Evolutionary conservation across 2,888 invertebrate genomes (phyloP), one percentile per base, ranked within the genome.

Genomic region (Sphaerophoria taeniata): DNA sequence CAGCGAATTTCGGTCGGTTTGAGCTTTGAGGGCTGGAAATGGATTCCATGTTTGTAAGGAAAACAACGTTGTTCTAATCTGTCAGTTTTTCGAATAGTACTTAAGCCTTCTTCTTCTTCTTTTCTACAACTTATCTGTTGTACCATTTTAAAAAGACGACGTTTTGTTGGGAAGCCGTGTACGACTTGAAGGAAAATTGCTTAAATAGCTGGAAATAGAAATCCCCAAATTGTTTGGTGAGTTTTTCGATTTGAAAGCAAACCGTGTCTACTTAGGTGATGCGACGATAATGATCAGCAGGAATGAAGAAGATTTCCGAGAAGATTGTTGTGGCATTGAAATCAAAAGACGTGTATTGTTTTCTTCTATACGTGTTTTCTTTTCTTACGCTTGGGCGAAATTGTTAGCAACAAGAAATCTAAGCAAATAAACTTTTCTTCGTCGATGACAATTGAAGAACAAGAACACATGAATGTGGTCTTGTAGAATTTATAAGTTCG

Each of bases 131-230:
- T 12, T 34, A 16, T 24, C 11, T 72, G 14, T n/a, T 36, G 24
- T 39, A 49, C 45, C 11, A 60, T 43, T 12, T n/a, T 39, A 45
- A n/a, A 31, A 43, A 53, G 45, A 33, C 53, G 65, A 12, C 16
- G 67, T 73, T 61, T 51, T 55, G 53, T 7, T 33, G 61, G 67
- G 63, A 74, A 74, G 49, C 70, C 34, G 51, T 70, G 69, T 55
- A 34, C 16, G 43, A 61, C 82, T 49, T 31, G 5, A 36, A 51
- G 67, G 77, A 39, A 65, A 75, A 82, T 77, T 77, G 49, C 77
- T 77, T 16, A 77, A 77, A 67, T 69, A 55, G 53, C 47, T 60
- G 53, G 14, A 70, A 36, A 70, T 53, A 70, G 56, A 33, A 65
- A 65, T 49, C 34, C 43, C 33, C 31, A 56, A 75, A 72, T 45